Evolutionary conservation across 2,797 vertebrate species (phyloP).

Genomic region (Periophthalmus magnuspinnatus): DNA sequence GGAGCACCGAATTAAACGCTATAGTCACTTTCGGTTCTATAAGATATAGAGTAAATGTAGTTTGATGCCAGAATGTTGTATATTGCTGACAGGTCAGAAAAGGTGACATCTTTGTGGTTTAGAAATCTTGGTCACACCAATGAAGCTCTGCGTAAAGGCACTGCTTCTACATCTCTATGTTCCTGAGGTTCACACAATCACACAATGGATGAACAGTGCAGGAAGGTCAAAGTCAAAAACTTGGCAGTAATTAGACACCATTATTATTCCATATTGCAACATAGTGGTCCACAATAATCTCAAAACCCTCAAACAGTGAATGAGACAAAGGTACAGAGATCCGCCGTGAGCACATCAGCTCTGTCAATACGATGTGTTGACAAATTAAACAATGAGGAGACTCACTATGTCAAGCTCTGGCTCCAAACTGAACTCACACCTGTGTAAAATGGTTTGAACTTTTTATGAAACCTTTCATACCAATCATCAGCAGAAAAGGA

Average conservation of each 20-base stretch:
- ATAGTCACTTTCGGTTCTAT: no score
- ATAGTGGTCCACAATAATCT: neutral
- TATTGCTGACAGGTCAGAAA: neutral
- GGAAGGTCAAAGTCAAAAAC: neutral
- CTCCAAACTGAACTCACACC: neutral
- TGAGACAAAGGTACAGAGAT: neutral
- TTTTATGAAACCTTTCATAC: conserved; percentile 22
- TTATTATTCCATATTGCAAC: neutral
- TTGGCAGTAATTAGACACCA: neutral
- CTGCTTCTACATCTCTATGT: neutral
- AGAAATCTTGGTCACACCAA: neutral
- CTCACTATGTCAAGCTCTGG: conserved; percentile 12
- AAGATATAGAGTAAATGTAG: neutral
- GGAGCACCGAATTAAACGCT: neutral
- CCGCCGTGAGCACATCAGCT: conserved; percentile 16
- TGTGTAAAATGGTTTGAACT: neutral
- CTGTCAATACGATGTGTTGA: conserved; percentile 9
- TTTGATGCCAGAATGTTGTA: neutral
- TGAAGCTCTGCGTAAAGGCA: neutral
- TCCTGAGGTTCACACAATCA: no score
- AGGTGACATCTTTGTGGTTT: neutral
- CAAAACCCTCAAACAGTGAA: neutral
- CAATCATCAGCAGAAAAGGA: conserved; percentile 19
- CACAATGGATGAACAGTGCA: neutral
- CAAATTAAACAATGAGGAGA: conserved; percentile 24